phyloP scores from a whole-genome alignment of 2,113 vertebrate species.

The Menura novaehollandiae region DNA sequence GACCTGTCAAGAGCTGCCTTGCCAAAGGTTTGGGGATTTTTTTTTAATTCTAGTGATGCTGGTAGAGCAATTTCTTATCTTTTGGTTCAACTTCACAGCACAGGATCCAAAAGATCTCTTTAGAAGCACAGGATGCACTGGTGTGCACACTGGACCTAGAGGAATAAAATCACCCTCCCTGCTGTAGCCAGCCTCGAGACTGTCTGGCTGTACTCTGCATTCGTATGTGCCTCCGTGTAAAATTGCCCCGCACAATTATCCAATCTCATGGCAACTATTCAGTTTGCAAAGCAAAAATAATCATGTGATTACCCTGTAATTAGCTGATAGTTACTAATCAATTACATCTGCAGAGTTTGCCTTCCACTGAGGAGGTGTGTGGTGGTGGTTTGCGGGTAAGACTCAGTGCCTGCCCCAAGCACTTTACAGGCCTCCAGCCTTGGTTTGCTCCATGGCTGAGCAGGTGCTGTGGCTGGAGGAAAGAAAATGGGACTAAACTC shows the following conservation, averaged over 20 bases:
- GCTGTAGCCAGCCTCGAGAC: neutral
- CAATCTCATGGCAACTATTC: slow-evolving; percentile 65
- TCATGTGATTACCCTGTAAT: slow-evolving; percentile 69
- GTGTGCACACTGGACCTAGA: neutral
- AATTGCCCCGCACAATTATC: slow-evolving; percentile 66
- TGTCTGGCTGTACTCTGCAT: neutral
- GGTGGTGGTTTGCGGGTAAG: neutral
- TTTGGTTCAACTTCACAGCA: neutral
- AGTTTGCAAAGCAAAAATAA: slow-evolving; percentile 74
- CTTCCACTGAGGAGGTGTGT: neutral
- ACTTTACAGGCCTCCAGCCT: neutral
- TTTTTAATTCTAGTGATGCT: neutral
- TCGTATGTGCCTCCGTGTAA: neutral
- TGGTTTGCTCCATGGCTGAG: neutral
- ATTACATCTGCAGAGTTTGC: slow-evolving; percentile 49
- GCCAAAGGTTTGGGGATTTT: neutral
- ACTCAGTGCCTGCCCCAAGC: neutral
- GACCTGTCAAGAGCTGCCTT: neutral
- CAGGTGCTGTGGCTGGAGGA: neutral
- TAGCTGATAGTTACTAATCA: slow-evolving; percentile 65
- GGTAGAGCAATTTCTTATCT: neutral
- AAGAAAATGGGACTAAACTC: neutral
- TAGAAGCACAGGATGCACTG: accelerated
- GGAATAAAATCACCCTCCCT: neutral
- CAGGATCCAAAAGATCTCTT: neutral